These are phyloP conservation scores for Halesus radiatus DNA, from an alignment of 1,140 invertebrate genomes.

Conservation along the genomic window DNA sequence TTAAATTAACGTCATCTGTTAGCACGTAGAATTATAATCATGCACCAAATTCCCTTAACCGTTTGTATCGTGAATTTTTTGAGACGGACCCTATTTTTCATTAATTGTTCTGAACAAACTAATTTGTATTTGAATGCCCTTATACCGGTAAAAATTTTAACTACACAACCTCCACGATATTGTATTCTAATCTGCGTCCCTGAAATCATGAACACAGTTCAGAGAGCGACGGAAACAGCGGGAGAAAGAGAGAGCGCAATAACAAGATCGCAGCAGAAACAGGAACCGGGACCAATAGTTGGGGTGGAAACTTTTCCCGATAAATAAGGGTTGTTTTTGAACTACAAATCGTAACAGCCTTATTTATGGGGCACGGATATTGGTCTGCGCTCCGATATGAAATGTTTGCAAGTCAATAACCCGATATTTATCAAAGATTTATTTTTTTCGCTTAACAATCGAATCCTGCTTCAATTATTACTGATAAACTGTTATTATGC, in stretches of 20 bases:
- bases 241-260: background rate
- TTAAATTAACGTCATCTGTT: no score
- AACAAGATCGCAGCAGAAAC: constrained; percentile 11
- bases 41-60: no score
- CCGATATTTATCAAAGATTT: background rate
- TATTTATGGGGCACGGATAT: constrained; percentile 15
- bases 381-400: background rate
- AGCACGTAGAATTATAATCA: no score
- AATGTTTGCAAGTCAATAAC: constrained; percentile 5
- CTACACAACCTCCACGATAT: no score
- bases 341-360: constrained; percentile 28
- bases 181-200: background rate
- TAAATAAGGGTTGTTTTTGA: constrained; percentile 31
- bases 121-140: no score
- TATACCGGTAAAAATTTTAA: no score
- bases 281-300: constrained; percentile 5
- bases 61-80: no score
- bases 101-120: no score
- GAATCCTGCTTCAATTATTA: no score
- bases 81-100: no score
- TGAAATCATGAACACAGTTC: background rate
- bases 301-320: background rate
- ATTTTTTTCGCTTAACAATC: background rate
- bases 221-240: background rate
- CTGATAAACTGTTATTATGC: no score